Base-by-base conservation (phyloP, 2,113 vertebrate species). In the Turdus rufiventris region DNA sequence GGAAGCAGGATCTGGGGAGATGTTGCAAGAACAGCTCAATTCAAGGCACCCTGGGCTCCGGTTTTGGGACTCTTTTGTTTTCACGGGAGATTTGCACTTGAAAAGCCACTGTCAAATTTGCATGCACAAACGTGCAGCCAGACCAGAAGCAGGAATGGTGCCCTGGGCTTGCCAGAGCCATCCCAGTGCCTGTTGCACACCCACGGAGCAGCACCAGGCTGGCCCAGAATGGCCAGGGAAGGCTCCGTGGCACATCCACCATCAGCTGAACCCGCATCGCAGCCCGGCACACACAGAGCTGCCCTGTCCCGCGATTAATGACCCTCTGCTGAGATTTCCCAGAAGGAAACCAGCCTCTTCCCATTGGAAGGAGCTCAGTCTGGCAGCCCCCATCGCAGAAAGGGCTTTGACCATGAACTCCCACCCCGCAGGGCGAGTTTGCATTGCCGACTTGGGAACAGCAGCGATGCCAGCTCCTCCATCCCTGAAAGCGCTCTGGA, bases 101-200 rank as follows among this genome's bases (percentile, higher is more conserved):
- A 95, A 95, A 94, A 97, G 96, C 71, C 89, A 5, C 93, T 61
- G 70, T 66, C 86, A 57, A 34, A 94, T 93, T 82, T 85, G 93
- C 92, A 88, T 89, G 91, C 34, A 3, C 62, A 45, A 85, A 73
- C 84, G 36, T 57, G 67, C 7, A 21, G 10, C 1, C 34, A 13
- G 66, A 24, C 89, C 75, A 56, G 94, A 2, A 31, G 4, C 47
- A 54, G 78, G 68, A 58, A 40, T 3, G 66, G 63, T 93, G 74
- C 87, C 81, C 66, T 63, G 43, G 25, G 81, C 43, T 91, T 75
- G 34, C 26, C 79, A 67, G 79, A 82, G 81, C 42, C 14, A 34
- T 31, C n/a, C 53, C 61, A 1, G 2, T 10, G 68, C 86, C 75
- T 57, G 31, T 3, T 23, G 75, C 58, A 13, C 57, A 17, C 43